phyloP scores from a whole-genome alignment of 1,140 invertebrate genomes.

The Drosophila pseudoobscura region DNA sequence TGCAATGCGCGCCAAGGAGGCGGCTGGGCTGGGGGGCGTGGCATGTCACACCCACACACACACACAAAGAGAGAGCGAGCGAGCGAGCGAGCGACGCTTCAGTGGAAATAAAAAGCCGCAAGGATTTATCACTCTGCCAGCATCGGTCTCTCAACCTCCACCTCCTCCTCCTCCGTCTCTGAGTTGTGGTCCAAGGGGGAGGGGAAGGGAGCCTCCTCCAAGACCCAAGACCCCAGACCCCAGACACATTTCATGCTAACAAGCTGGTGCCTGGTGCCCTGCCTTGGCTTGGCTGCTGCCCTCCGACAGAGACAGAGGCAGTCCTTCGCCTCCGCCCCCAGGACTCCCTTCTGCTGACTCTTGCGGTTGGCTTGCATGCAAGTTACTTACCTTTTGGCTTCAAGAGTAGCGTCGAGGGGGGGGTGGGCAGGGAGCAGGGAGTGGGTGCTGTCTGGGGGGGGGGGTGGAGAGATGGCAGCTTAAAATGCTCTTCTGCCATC shows the following conservation, averaged over 20 bases:
- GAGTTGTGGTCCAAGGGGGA: not conserved
- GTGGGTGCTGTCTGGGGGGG: slow-evolving; percentile 3
- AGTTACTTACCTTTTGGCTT: slow-evolving; percentile 64
- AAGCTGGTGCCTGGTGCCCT: slow-evolving; percentile 35
- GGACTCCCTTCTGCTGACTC: slow-evolving; percentile 20
- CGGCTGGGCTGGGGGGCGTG: slow-evolving; percentile 45
- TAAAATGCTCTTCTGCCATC: slow-evolving; percentile 60
- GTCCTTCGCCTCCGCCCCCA: not conserved
- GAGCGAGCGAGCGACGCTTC: slow-evolving; percentile 30
- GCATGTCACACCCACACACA: slow-evolving; percentile 51
- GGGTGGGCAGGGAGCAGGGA: no score
- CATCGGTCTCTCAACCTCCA: slow-evolving; percentile 58
- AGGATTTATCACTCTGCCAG: slow-evolving; percentile 76
- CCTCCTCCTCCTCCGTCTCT: not conserved
- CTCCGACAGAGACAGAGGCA: not conserved
- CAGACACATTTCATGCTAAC: slow-evolving; percentile 80
- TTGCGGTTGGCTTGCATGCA: slow-evolving; percentile 58
- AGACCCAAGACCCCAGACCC: not conserved
- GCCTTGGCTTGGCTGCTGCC: slow-evolving; percentile 3
- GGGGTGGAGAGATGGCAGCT: slow-evolving; percentile 44
- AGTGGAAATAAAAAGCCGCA: slow-evolving; percentile 77
- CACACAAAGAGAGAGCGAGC: not conserved
- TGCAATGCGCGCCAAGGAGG: slow-evolving; percentile 62
- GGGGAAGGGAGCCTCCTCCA: not conserved
- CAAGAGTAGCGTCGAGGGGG: not conserved